Base-by-base conservation (phyloP, 1,140 invertebrate genomes). In the Tetraneura akinire region DNA sequence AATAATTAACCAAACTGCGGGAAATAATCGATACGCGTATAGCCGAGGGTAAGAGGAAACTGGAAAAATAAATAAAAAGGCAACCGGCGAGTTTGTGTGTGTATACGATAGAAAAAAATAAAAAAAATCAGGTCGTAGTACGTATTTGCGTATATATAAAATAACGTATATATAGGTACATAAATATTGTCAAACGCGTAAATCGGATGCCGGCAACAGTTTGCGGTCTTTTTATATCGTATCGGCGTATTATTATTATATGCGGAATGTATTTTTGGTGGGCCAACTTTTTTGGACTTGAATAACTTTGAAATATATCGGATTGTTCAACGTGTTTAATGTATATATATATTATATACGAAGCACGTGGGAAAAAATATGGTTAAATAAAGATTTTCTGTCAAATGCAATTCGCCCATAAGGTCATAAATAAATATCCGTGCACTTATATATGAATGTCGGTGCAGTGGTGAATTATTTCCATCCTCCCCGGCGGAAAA, bases 301-400 rank as follows among this genome's bases (percentile, higher is more conserved):
- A 37, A 37, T 37, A 37, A 37, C n/a, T n/a, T n/a, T n/a, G n/a
- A n/a, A n/a, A n/a, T n/a, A n/a, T n/a, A n/a, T n/a, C n/a, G n/a
- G n/a, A n/a, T n/a, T n/a, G n/a, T n/a, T n/a, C n/a, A n/a, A n/a
- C n/a, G n/a, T n/a, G n/a, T n/a, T n/a, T n/a, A n/a, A n/a, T n/a
- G n/a, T n/a, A n/a, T n/a, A n/a, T n/a, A n/a, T 37, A 37, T 37
- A 37, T 37, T 37, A 37, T 37, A 37, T 8, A 4, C 32, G 3
- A 8, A 37, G 8, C 32, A 37, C 32, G 32, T 37, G 32, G 32
- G 32, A 45, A 26, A 71, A 62, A n/a, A 13, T 9, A 78, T 23
- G 37, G 53, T 45, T 29, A 37, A 16, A 78, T 78, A 78, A 78
- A 62, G 74, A 78, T 78, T 78, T 78, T 78, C 74, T 78, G 74